Evolutionary conservation across 2,888 invertebrate genomes (phyloP).

Genomic region (Galerucella calmariensis): DNA sequence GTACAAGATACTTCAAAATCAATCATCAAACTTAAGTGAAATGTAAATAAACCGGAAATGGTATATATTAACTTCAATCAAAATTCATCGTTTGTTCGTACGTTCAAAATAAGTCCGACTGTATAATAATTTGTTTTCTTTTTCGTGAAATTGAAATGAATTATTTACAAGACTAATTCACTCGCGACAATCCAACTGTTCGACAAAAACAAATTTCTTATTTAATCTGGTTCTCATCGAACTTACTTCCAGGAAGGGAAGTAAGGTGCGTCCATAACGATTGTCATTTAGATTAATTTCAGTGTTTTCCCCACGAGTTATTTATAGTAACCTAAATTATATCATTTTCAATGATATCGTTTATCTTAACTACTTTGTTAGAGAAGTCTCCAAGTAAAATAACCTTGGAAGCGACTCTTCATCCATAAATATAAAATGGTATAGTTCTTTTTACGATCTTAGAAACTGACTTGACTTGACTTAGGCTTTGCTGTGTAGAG

Average conservation of each 20-base stretch:
- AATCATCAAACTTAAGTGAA: not conserved
- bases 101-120: not conserved
- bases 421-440: too few relatives aligned
- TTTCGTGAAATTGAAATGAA: conserved; percentile 12
- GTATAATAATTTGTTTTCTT: conserved; percentile 3
- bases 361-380: not conserved
- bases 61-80: not conserved
- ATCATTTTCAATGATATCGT: not conserved
- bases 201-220: conserved; percentile 8
- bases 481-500: too few relatives aligned
- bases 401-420: too few relatives aligned
- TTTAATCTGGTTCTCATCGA: conserved; percentile 15
- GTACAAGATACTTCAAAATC: not conserved
- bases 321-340: not conserved
- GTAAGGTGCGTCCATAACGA: conserved; percentile 5
- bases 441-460: too few relatives aligned
- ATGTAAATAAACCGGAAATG: conserved; percentile 8
- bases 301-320: not conserved
- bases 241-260: conserved; percentile 10
- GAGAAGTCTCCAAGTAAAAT: too few relatives aligned
- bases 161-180: conserved; percentile 15
- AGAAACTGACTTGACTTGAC: too few relatives aligned
- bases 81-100: not conserved
- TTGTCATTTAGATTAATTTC: conserved; percentile 5
- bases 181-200: not conserved